phyloP scores from a whole-genome alignment of 2,113 vertebrate species.

The Shinisaurus crocodilurus region DNA sequence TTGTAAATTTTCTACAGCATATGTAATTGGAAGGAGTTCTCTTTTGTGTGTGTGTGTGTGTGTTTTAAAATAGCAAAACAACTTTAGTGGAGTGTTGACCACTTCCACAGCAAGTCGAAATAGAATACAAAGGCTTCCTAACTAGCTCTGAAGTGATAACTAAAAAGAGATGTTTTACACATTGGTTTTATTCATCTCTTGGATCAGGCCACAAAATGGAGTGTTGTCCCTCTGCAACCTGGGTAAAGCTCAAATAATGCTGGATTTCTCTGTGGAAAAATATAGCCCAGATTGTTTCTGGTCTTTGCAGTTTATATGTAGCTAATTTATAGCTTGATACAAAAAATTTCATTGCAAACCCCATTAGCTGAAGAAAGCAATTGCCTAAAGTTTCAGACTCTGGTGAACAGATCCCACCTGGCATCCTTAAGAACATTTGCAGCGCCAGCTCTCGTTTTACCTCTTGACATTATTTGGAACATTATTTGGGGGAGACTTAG shows the following conservation, averaged over 20 bases:
- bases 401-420: constrained; percentile 24
- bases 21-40: constrained; percentile 47
- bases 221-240: constrained; percentile 43
- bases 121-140: constrained; percentile 50
- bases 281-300: constrained; percentile 36
- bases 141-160: constrained; percentile 57
- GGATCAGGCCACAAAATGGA: constrained; percentile 49
- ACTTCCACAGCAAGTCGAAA: constrained; percentile 56
- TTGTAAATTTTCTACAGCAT: constrained; percentile 64
- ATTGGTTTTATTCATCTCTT: constrained; percentile 65
- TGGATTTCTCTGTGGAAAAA: constrained; percentile 17
- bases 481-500: background rate
- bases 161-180: constrained; percentile 68
- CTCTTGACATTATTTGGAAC: constrained; percentile 3
- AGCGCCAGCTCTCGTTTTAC: constrained; percentile 18
- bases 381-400: constrained; percentile 32
- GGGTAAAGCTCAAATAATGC: constrained; percentile 31
- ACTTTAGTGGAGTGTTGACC: constrained; percentile 55
- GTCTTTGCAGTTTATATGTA: constrained; percentile 52
- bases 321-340: constrained; percentile 43
- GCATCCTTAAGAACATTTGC: constrained; percentile 13
- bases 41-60: background rate
- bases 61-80: constrained; percentile 48
- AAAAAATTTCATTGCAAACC: constrained; percentile 14
- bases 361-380: constrained; percentile 39